Percentiles rank a stretch among this genome's conserved stretches.
Conservation (phyloP, 2,797 vertebrate genomes). For the Nyctibius grandis region DNA sequence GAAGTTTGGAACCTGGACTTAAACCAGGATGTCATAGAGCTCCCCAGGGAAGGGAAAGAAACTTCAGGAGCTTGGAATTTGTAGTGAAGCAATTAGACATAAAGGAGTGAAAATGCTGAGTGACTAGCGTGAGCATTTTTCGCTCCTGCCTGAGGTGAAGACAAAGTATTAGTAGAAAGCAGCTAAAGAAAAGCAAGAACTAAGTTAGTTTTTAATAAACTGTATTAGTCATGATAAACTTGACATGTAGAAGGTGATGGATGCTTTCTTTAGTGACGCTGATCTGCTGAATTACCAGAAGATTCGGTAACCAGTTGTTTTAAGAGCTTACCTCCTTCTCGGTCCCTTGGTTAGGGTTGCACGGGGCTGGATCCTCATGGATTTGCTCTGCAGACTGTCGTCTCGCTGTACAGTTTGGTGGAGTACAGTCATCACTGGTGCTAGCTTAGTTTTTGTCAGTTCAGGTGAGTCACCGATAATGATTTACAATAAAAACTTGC, state of each 20-base stretch:
- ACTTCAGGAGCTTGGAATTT: neutral
- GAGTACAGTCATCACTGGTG: neutral
- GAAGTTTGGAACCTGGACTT: neutral
- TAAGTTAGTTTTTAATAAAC: neutral
- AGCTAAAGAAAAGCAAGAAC: neutral
- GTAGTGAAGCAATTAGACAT: neutral
- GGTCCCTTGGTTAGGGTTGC: neutral
- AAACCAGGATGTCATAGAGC: neutral
- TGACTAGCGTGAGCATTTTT: fast-evolving
- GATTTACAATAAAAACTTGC: conserved; percentile 37
- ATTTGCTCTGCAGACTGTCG: neutral
- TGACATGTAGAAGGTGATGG: neutral
- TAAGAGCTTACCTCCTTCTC: neutral
- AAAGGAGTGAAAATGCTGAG: neutral
- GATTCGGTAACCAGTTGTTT: neutral
- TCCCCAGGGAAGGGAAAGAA: neutral
- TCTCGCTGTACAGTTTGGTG: neutral
- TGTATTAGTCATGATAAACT: neutral
- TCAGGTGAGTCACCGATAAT: neutral
- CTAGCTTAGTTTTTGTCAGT: neutral
- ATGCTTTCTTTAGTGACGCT: neutral
- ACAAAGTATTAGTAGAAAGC: neutral
- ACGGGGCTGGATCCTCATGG: neutral
- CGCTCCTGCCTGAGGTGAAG: neutral
- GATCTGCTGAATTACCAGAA: neutral